Evolutionary conservation across 1,140 invertebrate genomes (phyloP).

Genomic region (Monochamus saltuarius): DNA sequence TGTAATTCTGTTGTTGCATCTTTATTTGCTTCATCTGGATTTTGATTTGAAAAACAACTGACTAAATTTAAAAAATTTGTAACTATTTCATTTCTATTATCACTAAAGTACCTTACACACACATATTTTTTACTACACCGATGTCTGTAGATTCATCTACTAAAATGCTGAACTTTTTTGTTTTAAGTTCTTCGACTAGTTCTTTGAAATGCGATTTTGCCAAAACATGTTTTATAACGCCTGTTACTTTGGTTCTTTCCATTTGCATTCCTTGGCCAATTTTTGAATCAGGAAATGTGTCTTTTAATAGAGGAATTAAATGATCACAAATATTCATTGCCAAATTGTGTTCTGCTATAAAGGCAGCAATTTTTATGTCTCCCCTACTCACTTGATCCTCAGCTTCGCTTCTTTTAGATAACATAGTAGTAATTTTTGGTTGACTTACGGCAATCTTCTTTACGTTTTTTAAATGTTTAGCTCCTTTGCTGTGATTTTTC

Average conservation of each 20-base stretch:
- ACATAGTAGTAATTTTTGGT: constrained; percentile 1
- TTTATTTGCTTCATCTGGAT: not conserved
- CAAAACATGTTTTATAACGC: constrained; percentile 14
- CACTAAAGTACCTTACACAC: too few relatives aligned
- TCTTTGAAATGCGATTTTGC: constrained; percentile 1
- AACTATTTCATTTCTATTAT: too few relatives aligned
- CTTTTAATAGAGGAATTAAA: constrained; percentile 15
- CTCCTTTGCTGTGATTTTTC: too few relatives aligned
- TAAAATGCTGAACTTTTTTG: constrained; percentile 4
- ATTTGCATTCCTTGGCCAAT: constrained; percentile 17
- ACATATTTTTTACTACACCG: too few relatives aligned
- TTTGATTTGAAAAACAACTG: not conserved
- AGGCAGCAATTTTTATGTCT: constrained; percentile 25
- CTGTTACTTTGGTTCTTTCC: constrained; percentile 17
- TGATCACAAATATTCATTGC: constrained; percentile 23
- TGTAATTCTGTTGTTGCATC: constrained; percentile 12
- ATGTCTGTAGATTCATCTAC: constrained; percentile 8
- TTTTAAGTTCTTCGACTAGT: constrained; percentile 8
- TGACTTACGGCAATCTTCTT: not conserved
- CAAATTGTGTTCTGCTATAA: constrained; percentile 22
- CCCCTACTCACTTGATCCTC: constrained; percentile 17
- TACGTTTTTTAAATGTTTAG: too few relatives aligned
- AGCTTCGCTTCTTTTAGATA: constrained; percentile 11
- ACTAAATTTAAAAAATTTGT: too few relatives aligned
- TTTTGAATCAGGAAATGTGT: constrained; percentile 17